Percentiles rank a stretch among this genome's conserved stretches.
Conservation (phyloP, 2,888 invertebrate species). For the Plebejus melissa region DNA sequence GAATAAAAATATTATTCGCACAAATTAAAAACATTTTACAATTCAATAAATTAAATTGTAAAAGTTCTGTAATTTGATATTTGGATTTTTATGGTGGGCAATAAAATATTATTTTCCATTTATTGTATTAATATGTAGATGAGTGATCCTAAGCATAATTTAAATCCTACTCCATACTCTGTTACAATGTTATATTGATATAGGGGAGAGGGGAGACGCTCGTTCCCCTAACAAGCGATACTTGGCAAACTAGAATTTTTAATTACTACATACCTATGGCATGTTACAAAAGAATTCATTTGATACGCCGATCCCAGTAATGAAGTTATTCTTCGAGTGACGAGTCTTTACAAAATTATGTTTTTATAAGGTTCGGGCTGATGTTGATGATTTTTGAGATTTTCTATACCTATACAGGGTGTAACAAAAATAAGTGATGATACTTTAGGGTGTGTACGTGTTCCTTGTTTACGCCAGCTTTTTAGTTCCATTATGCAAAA, state of each 20-base stretch:
- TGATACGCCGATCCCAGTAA: conserved; percentile 11
- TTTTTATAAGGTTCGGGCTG: not conserved
- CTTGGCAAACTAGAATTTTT: conserved; percentile 24
- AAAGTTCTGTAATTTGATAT: not conserved
- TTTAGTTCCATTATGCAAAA: no score
- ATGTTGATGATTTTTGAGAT: not conserved
- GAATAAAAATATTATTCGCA: not conserved
- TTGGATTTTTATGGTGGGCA: not conserved
- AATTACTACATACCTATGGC: conserved; percentile 18
- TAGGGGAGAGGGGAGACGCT: conserved; percentile 1
- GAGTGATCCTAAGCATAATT: not conserved
- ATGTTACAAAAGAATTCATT: conserved; percentile 10
- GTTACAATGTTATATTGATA: conserved; percentile 17
- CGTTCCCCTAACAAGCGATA: conserved; percentile 24
- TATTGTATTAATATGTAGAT: conserved; percentile 10
- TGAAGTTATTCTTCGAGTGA: not conserved
- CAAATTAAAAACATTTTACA: not conserved
- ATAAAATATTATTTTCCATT: conserved; percentile 11
- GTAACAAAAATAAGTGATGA: no score
- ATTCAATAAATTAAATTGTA: not conserved
- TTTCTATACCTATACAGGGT: not conserved
- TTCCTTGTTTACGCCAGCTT: no score
- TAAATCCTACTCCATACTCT: not conserved
- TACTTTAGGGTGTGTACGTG: no score
- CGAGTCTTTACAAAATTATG: not conserved